A percentile compares a stretch with the other conserved stretches of the same genome.
Evolutionary conservation across 2,888 invertebrate genomes (phyloP).

Genomic region (Dryococelus australis): DNA sequence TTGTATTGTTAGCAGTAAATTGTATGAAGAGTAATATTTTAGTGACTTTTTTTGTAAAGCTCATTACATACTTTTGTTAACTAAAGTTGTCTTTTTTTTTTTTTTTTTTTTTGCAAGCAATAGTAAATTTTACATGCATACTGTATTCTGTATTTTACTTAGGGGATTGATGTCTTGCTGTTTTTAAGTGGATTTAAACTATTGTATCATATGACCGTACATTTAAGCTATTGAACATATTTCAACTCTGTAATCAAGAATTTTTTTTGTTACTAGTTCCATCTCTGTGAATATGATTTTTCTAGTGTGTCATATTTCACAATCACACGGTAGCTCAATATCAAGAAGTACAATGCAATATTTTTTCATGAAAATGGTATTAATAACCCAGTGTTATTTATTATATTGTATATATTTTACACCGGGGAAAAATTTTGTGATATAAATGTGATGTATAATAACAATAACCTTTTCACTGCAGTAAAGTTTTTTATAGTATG

Average conservation of each 20-base stretch:
- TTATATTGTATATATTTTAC: constrained; percentile 16
- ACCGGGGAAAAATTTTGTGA: neutral
- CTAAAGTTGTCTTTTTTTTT: neutral
- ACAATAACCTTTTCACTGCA: neutral
- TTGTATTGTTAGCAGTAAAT: neutral
- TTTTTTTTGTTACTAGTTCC: neutral
- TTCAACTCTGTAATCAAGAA: neutral
- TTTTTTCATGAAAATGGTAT: neutral
- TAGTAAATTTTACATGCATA: neutral
- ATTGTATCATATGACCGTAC: neutral
- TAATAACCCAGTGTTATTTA: constrained; percentile 16
- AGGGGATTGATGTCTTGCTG: neutral
- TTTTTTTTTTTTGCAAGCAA: neutral
- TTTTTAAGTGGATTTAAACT: neutral
- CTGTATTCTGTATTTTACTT: neutral
- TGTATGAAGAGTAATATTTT: neutral
- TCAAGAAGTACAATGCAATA: constrained; percentile 3
- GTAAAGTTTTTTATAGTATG: too few relatives aligned
- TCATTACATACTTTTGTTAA: neutral
- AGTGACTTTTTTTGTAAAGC: neutral
- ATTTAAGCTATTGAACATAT: neutral
- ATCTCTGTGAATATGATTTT: neutral
- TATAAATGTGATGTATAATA: neutral
- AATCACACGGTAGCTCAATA: neutral
- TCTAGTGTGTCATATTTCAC: neutral